These are phyloP conservation scores for Limnephilus lunatus DNA, from an alignment of 2,888 invertebrate genomes.

Conservation along the genomic window DNA sequence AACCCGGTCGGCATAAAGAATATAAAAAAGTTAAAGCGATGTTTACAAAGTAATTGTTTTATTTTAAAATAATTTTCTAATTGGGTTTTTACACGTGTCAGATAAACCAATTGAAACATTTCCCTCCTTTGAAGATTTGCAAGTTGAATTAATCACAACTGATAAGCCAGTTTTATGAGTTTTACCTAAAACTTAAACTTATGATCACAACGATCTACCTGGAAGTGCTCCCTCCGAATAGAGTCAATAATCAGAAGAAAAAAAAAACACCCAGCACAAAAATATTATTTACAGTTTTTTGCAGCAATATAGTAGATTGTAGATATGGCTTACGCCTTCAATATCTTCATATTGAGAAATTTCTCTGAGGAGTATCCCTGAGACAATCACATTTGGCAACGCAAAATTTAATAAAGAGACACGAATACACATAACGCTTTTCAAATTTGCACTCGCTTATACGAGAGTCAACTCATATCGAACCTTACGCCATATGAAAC, in stretches of 20 bases:
- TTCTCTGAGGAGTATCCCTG: conserved; percentile 10
- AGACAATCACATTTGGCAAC: conserved; percentile 64
- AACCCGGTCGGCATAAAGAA: no score
- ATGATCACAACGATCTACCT: no score
- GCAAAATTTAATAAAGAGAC: conserved; percentile 65
- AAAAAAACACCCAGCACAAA: not conserved
- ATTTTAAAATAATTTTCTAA: no score
- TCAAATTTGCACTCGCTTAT: conserved; percentile 46
- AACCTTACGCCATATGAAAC: conserved; percentile 45
- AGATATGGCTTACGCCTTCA: not conserved
- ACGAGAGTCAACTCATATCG: conserved; percentile 57
- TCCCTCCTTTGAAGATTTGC: no score
- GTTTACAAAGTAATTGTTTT: no score
- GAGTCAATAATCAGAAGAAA: not conserved
- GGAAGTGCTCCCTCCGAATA: no score
- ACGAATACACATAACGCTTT: conserved; percentile 54
- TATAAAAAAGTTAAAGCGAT: no score
- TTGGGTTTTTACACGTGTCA: no score
- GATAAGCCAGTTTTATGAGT: no score
- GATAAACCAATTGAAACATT: no score
- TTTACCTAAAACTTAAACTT: no score
- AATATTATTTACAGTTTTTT: not conserved
- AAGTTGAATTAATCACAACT: no score
- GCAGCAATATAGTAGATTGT: not conserved
- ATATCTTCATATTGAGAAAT: conserved; percentile 29